Conservation (phyloP, 2,113 vertebrate genomes). For the Bettongia penicillata region DNA sequence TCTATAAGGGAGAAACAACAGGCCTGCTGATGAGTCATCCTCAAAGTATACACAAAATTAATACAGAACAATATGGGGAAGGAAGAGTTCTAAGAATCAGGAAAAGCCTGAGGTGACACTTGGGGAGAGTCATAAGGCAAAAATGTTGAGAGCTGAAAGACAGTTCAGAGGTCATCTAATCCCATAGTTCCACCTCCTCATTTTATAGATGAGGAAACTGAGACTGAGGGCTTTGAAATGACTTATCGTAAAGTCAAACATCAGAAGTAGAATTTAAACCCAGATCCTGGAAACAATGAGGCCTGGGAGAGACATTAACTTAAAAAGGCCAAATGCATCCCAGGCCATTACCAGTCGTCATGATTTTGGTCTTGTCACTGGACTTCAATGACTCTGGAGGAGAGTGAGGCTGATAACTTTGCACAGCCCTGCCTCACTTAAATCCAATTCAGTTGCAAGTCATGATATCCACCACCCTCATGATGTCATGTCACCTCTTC, state of each 20-base stretch:
- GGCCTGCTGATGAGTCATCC: not conserved
- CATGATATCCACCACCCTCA: not conserved
- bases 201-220: not conserved
- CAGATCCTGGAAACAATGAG: not conserved
- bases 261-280: not conserved
- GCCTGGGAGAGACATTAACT: not conserved
- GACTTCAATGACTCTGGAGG: not conserved
- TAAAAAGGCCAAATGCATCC: not conserved
- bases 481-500: not conserved
- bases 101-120: not conserved
- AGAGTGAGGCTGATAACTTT: not conserved
- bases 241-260: not conserved
- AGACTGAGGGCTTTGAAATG: not conserved
- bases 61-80: not conserved
- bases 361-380: not conserved
- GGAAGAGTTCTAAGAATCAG: not conserved
- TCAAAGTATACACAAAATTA: not conserved
- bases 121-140: not conserved
- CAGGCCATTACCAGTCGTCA: not conserved
- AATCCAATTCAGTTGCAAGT: not conserved
- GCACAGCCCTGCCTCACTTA: not conserved
- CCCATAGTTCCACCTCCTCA: not conserved
- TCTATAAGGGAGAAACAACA: not conserved
- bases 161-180: not conserved
- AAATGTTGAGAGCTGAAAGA: not conserved